A percentile compares a stretch with the other conserved stretches of the same genome.
Conservation (phyloP, 2,113 vertebrate species). For the Ia io region DNA sequence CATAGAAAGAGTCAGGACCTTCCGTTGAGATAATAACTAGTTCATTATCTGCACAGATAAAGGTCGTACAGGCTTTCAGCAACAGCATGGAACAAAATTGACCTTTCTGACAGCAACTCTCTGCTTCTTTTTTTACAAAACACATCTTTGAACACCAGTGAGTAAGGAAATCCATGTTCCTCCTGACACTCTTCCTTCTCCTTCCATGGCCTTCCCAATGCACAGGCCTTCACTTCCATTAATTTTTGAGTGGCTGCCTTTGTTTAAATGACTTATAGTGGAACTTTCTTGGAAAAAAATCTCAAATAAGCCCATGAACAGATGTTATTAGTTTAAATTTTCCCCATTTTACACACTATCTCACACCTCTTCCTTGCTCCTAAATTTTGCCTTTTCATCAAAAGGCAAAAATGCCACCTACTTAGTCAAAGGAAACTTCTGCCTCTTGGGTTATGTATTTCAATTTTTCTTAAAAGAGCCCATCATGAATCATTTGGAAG, state of each 20-base stretch:
- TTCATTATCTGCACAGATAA: constrained; percentile 75
- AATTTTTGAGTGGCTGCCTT: not conserved
- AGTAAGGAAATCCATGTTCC: not conserved
- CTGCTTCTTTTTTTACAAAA: not conserved
- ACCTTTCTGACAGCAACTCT: constrained; percentile 34
- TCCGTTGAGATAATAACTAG: constrained; percentile 64
- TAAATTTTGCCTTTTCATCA: constrained; percentile 17
- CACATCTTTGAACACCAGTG: constrained; percentile 1
- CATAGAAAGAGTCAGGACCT: constrained; percentile 58
- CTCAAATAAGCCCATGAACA: not conserved
- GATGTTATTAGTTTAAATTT: not conserved
- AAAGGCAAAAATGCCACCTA: constrained; percentile 13
- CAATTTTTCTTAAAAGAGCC: not conserved
- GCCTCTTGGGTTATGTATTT: not conserved
- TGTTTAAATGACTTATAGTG: not conserved
- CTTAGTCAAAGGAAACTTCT: constrained; percentile 40
- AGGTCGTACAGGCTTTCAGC: constrained; percentile 64
- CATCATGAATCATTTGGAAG: constrained; percentile 3
- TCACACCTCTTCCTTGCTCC: constrained; percentile 16
- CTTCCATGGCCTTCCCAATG: not conserved
- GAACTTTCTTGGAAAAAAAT: not conserved
- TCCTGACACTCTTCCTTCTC: not conserved
- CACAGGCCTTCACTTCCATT: not conserved
- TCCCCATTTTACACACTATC: not conserved
- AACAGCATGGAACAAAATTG: not conserved